These are phyloP conservation scores for Branchipolynoe longqiensis DNA, from an alignment of 2,888 invertebrate genomes.

Conservation along the genomic window DNA sequence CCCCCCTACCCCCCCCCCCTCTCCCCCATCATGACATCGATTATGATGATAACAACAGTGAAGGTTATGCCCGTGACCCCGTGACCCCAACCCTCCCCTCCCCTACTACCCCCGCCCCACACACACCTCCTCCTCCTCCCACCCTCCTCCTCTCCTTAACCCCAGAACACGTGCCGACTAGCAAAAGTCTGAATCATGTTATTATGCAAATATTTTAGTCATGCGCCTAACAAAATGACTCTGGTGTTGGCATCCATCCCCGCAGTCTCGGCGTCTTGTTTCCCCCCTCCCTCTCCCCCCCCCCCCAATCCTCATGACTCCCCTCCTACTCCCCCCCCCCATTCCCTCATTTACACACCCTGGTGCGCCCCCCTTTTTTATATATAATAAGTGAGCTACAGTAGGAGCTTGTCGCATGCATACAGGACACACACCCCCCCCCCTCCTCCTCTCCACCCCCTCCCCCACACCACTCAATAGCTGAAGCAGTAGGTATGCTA, in stretches of 20 bases:
- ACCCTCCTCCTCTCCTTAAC: too few species aligned
- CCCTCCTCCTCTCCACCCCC: background rate
- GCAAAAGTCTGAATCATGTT: slow-evolving; percentile 3
- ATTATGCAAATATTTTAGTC: slow-evolving; percentile 19
- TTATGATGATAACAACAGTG: background rate
- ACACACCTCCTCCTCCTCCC: background rate
- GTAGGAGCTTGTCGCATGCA: background rate
- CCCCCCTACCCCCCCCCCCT: background rate
- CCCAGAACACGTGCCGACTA: background rate
- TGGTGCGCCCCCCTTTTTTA: background rate
- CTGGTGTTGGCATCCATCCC: slow-evolving; percentile 7
- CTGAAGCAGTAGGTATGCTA: slow-evolving; percentile 41
- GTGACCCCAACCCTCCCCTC: too few species aligned
- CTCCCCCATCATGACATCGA: background rate
- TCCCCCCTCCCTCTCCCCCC: background rate
- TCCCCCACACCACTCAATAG: background rate
- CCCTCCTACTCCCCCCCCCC: background rate
- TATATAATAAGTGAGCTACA: background rate
- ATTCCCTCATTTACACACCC: background rate
- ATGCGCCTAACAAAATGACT: slow-evolving; percentile 7
- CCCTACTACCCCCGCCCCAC: too few species aligned
- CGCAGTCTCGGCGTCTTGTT: too few species aligned
- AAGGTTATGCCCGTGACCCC: background rate
- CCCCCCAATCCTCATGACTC: background rate
- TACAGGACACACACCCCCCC: background rate